These are phyloP conservation scores for Actinopyga echinites DNA, from an alignment of 53 echinoderm and acorn worm species.

Conservation along the genomic window DNA sequence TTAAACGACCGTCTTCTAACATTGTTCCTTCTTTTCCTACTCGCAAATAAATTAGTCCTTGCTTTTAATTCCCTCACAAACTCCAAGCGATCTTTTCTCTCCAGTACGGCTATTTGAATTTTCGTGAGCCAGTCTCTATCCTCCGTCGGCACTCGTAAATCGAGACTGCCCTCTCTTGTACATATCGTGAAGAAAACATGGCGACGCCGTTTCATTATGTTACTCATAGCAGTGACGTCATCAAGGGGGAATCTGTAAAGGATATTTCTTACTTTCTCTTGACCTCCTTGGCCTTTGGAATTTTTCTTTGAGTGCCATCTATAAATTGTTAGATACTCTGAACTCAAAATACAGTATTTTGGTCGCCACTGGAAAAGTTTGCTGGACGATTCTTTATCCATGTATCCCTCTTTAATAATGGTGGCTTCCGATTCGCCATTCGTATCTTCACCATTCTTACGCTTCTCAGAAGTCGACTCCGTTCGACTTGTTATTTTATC, in stretches of 20 bases:
- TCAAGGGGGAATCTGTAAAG: constrained; percentile 76
- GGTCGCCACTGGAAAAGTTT: constrained; percentile 77
- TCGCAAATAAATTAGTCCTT: constrained; percentile 83
- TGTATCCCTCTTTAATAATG: constrained; percentile 75
- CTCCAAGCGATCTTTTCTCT: constrained; percentile 64
- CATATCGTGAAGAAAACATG: constrained; percentile 89
- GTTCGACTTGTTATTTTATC: constrained; percentile 24
- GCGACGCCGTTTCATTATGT: constrained; percentile 80
- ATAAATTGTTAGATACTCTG: constrained; percentile 76
- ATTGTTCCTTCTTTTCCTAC: constrained; percentile 74
- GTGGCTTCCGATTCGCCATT: constrained; percentile 8
- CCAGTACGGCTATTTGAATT: constrained; percentile 93
- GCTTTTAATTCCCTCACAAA: constrained; percentile 87
- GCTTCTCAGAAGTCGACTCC: not conserved
- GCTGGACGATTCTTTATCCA: constrained; percentile 85
- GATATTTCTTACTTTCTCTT: constrained; percentile 63
- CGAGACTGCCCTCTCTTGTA: constrained; percentile 79
- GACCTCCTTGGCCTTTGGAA: not conserved
- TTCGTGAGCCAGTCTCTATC: constrained; percentile 94
- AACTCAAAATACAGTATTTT: constrained; percentile 81
- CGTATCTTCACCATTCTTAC: not conserved
- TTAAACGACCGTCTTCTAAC: constrained; percentile 67
- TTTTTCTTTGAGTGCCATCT: constrained; percentile 69
- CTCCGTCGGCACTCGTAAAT: constrained; percentile 70
- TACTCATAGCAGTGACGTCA: constrained; percentile 86